A percentile compares a stretch with the other conserved stretches of the same genome.
phyloP scores from a whole-genome alignment of 1,140 invertebrate species.

The Bombyx mori region ASM3026992v2 NC_085115.1:6912001-6912500 shows the following conservation, averaged over 20 bases:
- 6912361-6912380: no score
- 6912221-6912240: conserved; percentile 22
- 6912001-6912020: conserved; percentile 50
- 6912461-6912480: conserved; percentile 37
- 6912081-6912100: conserved; percentile 38
- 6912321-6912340: no score
- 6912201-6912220: conserved; percentile 30
- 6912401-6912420: no score
- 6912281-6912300: no score
- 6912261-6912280: neutral
- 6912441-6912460: conserved; percentile 28
- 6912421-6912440: no score
- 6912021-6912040: conserved; percentile 50
- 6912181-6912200: conserved; percentile 56
- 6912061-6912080: conserved; percentile 57
- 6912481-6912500: conserved; percentile 31
- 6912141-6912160: conserved; percentile 65
- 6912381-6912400: no score
- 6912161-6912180: conserved; percentile 59
- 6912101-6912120: conserved; percentile 67
- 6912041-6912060: conserved; percentile 37
- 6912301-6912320: no score
- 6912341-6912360: no score
- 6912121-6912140: conserved; percentile 65
- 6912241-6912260: conserved; percentile 22